Percentiles rank a stretch among this genome's conserved stretches.
Evolutionary conservation across 1,140 invertebrate species (phyloP).

Genomic region (Diprion similis): DNA sequence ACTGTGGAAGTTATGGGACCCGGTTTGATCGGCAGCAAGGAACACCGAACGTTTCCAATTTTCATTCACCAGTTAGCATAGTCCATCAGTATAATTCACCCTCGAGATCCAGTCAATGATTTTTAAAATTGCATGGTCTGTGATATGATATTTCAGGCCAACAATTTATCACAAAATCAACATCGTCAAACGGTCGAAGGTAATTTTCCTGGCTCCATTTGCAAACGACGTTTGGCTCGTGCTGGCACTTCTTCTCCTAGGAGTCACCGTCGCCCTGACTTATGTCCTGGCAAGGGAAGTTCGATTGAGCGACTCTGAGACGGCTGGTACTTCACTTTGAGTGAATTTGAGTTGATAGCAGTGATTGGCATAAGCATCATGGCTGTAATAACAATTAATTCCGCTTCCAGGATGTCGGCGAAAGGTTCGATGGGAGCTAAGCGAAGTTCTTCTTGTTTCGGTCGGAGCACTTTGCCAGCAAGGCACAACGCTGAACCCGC

Average conservation of each 20-base stretch:
- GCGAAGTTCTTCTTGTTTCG: not conserved
- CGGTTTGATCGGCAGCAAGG: not conserved
- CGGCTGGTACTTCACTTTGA: not conserved
- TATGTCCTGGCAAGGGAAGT: constrained; percentile 5
- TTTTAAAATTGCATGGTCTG: not conserved
- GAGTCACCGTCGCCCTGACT: constrained; percentile 7
- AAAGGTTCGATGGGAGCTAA: not conserved
- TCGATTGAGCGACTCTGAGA: not conserved
- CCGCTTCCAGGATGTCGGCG: not conserved
- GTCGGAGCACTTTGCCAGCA: constrained; percentile 10
- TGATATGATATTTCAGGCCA: not conserved
- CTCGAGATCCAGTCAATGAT: not conserved
- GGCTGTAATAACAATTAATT: not conserved
- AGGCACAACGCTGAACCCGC: not conserved
- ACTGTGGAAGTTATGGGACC: not conserved
- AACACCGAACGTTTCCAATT: constrained; percentile 7
- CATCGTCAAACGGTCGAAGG: not conserved
- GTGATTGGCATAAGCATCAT: too few relatives aligned
- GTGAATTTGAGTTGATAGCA: too few relatives aligned
- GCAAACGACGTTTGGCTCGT: not conserved
- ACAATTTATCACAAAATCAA: not conserved
- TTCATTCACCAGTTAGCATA: not conserved
- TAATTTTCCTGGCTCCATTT: not conserved
- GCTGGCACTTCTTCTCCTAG: not conserved
- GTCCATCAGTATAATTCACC: not conserved